Percentiles rank a stretch among this genome's conserved stretches.
Conservation (phyloP, 2,888 invertebrate genomes). For the Diarsia dahlii region DNA sequence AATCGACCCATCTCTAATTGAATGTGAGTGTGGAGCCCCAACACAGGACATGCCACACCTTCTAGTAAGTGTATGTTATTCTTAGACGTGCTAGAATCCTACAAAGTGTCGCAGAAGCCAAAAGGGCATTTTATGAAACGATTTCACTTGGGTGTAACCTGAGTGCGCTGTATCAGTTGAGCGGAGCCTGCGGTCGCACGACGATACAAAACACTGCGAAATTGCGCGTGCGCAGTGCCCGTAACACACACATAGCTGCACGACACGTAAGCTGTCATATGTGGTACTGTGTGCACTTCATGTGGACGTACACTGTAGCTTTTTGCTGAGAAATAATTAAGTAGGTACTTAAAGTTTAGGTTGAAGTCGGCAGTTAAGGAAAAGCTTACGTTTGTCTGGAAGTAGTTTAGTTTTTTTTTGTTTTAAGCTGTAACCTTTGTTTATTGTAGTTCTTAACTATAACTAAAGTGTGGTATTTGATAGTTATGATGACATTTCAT, state of each 20-base stretch:
- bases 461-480: too few species aligned
- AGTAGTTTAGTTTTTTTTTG: not conserved
- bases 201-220: constrained; percentile 80
- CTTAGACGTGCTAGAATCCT: constrained; percentile 55
- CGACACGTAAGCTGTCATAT: constrained; percentile 49
- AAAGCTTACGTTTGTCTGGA: constrained; percentile 5
- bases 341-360: constrained; percentile 24
- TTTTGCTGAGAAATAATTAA: constrained; percentile 44
- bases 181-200: constrained; percentile 81
- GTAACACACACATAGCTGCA: constrained; percentile 69
- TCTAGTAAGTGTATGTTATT: not conserved
- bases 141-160: constrained; percentile 79
- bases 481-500: too few species aligned
- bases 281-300: constrained; percentile 38
- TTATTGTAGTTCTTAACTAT: not conserved
- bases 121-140: constrained; percentile 76
- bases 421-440: not conserved
- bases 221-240: constrained; percentile 77
- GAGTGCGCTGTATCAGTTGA: constrained; percentile 75
- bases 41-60: too few species aligned
- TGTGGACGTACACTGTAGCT: constrained; percentile 27
- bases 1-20: too few species aligned
- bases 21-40: too few species aligned
- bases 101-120: constrained; percentile 73
- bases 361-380: not conserved